Percentiles rank a stretch among this genome's conserved stretches.
Evolutionary conservation across 2,888 invertebrate species (phyloP).

Genomic region (Drosophila greeni): DNA sequence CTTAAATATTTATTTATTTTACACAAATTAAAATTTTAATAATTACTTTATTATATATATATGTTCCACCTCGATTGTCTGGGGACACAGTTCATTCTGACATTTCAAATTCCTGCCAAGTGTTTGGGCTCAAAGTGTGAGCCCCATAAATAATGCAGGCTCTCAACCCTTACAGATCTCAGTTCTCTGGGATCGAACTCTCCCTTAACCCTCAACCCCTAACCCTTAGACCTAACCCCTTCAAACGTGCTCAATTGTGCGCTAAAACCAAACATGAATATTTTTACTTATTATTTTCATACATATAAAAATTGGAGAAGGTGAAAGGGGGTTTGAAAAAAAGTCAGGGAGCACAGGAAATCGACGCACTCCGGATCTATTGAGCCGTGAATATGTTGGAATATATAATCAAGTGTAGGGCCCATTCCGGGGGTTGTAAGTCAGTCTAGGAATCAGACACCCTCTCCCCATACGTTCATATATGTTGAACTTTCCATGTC

Average conservation of each 20-base stretch:
- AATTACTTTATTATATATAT: background rate
- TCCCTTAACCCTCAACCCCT: no score
- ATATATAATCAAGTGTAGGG: conserved; percentile 67
- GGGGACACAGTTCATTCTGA: conserved; percentile 9
- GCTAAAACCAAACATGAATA: conserved; percentile 72
- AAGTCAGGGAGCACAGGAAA: conserved; percentile 37
- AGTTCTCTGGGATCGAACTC: conserved; percentile 11
- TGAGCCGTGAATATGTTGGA: conserved; percentile 74
- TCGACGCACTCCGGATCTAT: conserved; percentile 55
- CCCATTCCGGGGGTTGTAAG: conserved; percentile 23
- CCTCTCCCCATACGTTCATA: conserved; percentile 5
- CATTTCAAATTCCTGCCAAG: conserved; percentile 39
- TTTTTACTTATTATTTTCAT: conserved; percentile 72
- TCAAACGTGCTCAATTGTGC: conserved; percentile 66
- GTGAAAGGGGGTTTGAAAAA: conserved; percentile 5
- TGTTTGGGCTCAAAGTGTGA: conserved; percentile 27
- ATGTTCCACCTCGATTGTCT: conserved; percentile 5
- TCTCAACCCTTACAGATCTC: conserved; percentile 32
- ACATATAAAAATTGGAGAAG: conserved; percentile 32
- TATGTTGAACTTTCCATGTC: background rate
- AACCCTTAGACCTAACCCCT: conserved; percentile 17
- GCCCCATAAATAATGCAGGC: conserved; percentile 52
- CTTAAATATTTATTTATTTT: no score
- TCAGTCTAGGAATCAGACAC: conserved; percentile 25
- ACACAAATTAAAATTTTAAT: no score